phyloP scores from a whole-genome alignment of 2,888 invertebrate genomes.

The Adela reaumurella region DNA sequence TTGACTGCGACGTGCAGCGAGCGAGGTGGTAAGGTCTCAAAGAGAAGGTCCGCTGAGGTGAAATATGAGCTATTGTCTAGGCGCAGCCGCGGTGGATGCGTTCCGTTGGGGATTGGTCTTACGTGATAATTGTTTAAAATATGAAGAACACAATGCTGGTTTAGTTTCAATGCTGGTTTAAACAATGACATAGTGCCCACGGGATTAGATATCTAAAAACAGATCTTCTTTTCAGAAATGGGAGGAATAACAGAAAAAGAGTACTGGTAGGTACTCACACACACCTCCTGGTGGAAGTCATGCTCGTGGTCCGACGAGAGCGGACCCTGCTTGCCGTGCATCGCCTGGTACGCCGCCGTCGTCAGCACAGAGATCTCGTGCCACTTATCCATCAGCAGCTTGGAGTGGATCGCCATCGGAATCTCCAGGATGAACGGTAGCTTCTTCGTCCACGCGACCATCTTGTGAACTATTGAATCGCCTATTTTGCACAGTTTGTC shows the following conservation, averaged over 20 bases:
- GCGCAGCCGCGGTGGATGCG: too few species aligned
- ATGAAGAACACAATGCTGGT: too few species aligned
- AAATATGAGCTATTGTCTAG: too few species aligned
- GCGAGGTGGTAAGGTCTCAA: background rate
- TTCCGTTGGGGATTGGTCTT: too few species aligned
- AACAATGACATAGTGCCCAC: too few species aligned
- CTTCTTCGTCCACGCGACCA: slow-evolving; percentile 98
- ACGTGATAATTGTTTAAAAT: too few species aligned
- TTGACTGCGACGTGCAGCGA: background rate
- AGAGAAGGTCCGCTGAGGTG: too few species aligned
- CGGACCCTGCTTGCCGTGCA: slow-evolving; percentile 65
- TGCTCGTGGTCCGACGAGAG: slow-evolving; percentile 44
- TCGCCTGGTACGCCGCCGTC: slow-evolving; percentile 90
- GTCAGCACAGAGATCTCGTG: slow-evolving; percentile 92
- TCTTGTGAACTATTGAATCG: slow-evolving; percentile 96
- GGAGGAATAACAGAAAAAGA: too few species aligned
- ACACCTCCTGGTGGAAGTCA: slow-evolving; percentile 83
- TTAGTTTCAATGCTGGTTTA: too few species aligned
- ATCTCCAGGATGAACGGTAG: slow-evolving; percentile 96
- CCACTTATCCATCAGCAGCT: slow-evolving; percentile 96
- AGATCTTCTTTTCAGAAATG: too few species aligned
- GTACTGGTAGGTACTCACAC: slow-evolving; percentile 14
- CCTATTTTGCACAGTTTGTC: slow-evolving; percentile 94
- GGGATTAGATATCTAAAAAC: too few species aligned
- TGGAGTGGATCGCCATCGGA: slow-evolving; percentile 93